Percentiles rank a stretch among this genome's conserved stretches.
Conservation (phyloP, 2,888 invertebrate genomes). For the Salticus scenicus region DNA sequence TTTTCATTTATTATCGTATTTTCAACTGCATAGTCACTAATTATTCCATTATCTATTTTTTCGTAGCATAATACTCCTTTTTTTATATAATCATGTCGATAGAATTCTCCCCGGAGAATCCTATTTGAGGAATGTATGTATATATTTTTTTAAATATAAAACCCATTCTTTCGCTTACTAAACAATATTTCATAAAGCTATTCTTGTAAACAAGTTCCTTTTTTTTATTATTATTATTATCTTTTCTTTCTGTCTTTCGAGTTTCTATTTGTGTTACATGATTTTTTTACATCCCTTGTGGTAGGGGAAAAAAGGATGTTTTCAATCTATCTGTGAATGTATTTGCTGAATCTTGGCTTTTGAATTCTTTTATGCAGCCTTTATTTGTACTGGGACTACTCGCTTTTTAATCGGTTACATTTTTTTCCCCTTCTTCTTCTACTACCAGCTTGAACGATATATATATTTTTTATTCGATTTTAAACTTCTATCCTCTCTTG, state of each 20-base stretch:
- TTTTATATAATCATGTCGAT: background rate
- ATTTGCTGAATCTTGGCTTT: slow-evolving; percentile 28
- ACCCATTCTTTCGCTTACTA: slow-evolving; percentile 28
- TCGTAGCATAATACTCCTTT: background rate
- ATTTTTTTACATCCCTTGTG: slow-evolving; percentile 48
- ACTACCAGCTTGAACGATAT: background rate
- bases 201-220: slow-evolving; percentile 45
- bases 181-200: slow-evolving; percentile 44
- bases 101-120: background rate
- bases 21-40: background rate
- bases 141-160: slow-evolving; percentile 17
- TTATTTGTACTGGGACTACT: slow-evolving; percentile 52
- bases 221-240: slow-evolving; percentile 21
- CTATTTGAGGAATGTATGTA: slow-evolving; percentile 12
- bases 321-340: slow-evolving; percentile 53
- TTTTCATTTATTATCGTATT: background rate
- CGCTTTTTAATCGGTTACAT: slow-evolving; percentile 47
- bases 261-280: slow-evolving; percentile 13
- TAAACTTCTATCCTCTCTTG: slow-evolving; percentile 42
- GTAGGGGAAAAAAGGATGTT: slow-evolving; percentile 47
- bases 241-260: background rate
- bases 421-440: slow-evolving; percentile 5
- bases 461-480: slow-evolving; percentile 15
- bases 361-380: slow-evolving; percentile 39
- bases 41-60: slow-evolving; percentile 12